Evolutionary conservation across 2,797 vertebrate species (phyloP), one percentile per base, ranked within the genome.

Genomic region (Columba guinea): DNA sequence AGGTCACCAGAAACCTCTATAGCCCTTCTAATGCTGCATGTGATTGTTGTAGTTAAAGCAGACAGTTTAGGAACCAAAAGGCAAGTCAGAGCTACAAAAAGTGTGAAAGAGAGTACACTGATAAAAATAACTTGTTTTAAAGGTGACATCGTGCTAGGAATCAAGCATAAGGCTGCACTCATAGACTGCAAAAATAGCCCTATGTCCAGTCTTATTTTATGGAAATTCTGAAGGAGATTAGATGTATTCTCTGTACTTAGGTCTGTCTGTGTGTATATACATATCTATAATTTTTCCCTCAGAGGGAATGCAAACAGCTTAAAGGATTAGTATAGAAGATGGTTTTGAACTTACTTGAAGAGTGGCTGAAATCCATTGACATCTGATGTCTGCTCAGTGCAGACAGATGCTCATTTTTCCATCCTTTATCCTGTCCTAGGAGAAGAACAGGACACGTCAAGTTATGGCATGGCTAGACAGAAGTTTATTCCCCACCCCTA

Each of bases 21-120:
- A 79, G 44, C 4, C 44, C 23, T 82, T 67, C 35, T 79, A 84
- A 79, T 22, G 7, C 12, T 4, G 2, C 3, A 7, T 27, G 10
- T 52, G 28, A 55, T 56, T 67, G 15, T 23, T 63, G n/a, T 21
- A 71, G 26, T 39, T 32, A 39, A 14, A 76, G 37, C 48, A 75
- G 79, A 35, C 35, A 32, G 30, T 58, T 91, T 59, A 78, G 52
- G 32, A 78, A 52, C 24, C 9, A 49, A 70, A 84, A 77, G 22
- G 13, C 30, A 37, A 46, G 60, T 64, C 21, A 17, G 8, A 28
- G 22, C 62, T 67, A 46, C 35, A 17, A 41, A 35, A 76, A 19
- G 13, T 1, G 0, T 0, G 0, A 2, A 13, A 84, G 14, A 77
- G 11, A 2, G 9, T 27, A 68, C 16, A 10, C 3, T 37, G 24